Evolutionary conservation across 2,797 vertebrate genomes (phyloP).

Genomic region (Yasuhikotakia modesta): DNA sequence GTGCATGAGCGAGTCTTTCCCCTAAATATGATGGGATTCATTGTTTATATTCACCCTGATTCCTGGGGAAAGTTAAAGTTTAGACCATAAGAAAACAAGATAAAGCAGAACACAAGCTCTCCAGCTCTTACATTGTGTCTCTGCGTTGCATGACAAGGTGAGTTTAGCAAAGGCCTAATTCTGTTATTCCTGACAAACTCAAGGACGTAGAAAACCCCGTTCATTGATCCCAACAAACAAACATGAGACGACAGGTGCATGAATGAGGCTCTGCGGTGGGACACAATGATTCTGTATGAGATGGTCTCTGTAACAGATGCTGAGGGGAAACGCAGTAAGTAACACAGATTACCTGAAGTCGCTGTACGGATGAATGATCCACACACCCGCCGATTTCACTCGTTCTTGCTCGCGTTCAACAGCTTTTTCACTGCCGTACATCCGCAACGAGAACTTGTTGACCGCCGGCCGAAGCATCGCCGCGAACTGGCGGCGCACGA

Average conservation of each 20-base stretch:
- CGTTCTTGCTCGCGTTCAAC: conserved; percentile 97
- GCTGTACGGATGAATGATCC: conserved; percentile 99
- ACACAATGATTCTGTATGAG: too few relatives aligned
- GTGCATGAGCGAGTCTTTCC: neutral
- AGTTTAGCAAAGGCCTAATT: conserved; percentile 18
- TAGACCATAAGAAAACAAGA: neutral
- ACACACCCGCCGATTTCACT: conserved; percentile 97
- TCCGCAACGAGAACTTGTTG: conserved; percentile 99
- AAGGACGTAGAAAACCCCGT: conserved; percentile 45
- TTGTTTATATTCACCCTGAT: neutral
- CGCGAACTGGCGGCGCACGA: conserved; percentile 96
- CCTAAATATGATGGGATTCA: conserved; percentile 3
- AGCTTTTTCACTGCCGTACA: conserved; percentile 99
- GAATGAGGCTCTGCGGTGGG: too few relatives aligned
- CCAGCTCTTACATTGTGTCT: conserved; percentile 22
- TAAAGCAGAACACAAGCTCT: too few relatives aligned
- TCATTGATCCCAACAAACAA: neutral
- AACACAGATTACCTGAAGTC: conserved; percentile 97
- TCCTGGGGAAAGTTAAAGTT: neutral
- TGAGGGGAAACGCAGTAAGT: too few relatives aligned
- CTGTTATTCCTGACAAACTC: conserved; percentile 16
- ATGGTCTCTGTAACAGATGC: too few relatives aligned
- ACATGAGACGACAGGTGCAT: too few relatives aligned
- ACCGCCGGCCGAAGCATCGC: conserved; percentile 98
- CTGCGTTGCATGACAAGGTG: conserved; percentile 19